Conservation (phyloP, 2,113 vertebrate genomes). For the Diphyllodes magnificus region DNA sequence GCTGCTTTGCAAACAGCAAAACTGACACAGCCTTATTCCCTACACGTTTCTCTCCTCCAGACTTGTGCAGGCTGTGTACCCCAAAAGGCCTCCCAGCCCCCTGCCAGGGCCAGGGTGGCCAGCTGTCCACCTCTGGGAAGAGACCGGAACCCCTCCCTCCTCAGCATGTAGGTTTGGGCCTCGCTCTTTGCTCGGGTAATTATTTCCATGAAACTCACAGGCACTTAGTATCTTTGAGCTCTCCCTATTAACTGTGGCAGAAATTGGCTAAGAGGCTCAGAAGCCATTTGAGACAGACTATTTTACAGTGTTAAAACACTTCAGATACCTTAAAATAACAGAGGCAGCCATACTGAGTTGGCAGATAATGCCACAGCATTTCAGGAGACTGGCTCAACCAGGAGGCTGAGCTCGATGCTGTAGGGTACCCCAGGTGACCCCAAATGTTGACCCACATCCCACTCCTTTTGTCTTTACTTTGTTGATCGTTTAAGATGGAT, state of each 20-base stretch:
- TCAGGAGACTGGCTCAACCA: not conserved
- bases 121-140: not conserved
- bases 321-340: not conserved
- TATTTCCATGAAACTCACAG: not conserved
- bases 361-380: not conserved
- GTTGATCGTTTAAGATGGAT: not conserved
- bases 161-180: not conserved
- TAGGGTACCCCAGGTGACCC: not conserved
- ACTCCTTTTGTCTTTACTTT: not conserved
- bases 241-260: not conserved
- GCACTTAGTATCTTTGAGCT: not conserved
- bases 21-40: not conserved
- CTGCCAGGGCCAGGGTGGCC: not conserved
- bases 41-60: not conserved
- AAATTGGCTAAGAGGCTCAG: not conserved
- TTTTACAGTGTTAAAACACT: not conserved
- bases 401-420: not conserved
- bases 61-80: not conserved
- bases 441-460: rapidly evolving
- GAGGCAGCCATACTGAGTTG: not conserved
- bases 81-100: not conserved
- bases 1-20: not conserved
- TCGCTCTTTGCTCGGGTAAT: not conserved
- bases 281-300: not conserved
- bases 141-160: not conserved